Conservation (phyloP, 2,888 invertebrate species). For the Proisotoma minuta region DNA sequence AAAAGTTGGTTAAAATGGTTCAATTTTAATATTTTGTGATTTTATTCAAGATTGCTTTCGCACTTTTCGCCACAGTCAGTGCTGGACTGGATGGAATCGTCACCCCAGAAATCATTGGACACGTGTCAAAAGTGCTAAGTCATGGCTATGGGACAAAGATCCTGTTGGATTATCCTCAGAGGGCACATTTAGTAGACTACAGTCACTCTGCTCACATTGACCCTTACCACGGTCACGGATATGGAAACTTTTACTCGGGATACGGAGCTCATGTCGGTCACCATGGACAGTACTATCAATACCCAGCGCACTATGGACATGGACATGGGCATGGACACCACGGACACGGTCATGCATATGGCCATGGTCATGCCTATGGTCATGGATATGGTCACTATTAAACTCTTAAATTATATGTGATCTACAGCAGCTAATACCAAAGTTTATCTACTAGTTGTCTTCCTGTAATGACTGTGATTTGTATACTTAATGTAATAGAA, state of each 20-base stretch:
- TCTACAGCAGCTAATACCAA: too few species aligned
- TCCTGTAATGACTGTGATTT: too few species aligned
- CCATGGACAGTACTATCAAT: background rate
- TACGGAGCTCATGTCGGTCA: background rate
- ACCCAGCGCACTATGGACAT: background rate
- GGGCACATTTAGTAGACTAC: slow-evolving; percentile 20
- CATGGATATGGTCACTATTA: background rate
- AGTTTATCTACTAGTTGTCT: too few species aligned
- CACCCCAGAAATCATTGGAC: slow-evolving; percentile 22
- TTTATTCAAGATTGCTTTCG: too few species aligned
- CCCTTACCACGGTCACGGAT: background rate
- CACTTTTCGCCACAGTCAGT: background rate
- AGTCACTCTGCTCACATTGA: background rate
- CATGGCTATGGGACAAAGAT: slow-evolving; percentile 25
- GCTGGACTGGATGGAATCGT: slow-evolving; percentile 20
- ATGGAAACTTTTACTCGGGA: background rate
- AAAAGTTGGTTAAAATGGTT: too few species aligned
- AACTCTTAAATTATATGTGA: too few species aligned
- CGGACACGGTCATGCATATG: slow-evolving; percentile 1
- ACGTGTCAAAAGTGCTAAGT: slow-evolving; percentile 22
- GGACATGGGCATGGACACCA: slow-evolving; percentile 3
- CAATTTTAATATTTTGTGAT: too few species aligned
- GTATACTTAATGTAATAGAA: too few species aligned
- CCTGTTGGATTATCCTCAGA: slow-evolving; percentile 24
- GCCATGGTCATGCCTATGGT: slow-evolving; percentile 5